Evolutionary conservation across 2,113 vertebrate species (phyloP).

Genomic region (Chroicocephalus ridibundus): DNA sequence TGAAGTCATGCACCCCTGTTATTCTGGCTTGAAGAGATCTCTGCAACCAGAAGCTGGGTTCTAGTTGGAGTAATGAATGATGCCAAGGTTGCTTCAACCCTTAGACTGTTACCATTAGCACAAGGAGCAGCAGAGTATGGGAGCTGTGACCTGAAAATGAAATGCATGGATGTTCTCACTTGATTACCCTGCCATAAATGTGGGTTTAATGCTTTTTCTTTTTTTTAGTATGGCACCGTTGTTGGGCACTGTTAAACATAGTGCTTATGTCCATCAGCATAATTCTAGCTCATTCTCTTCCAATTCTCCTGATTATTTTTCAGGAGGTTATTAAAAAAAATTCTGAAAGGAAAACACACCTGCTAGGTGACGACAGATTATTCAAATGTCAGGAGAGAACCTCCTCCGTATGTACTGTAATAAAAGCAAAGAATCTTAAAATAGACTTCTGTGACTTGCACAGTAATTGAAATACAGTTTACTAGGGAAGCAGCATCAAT

Average conservation of each 20-base stretch:
- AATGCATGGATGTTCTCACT: background rate
- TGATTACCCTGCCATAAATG: background rate
- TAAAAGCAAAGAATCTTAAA: constrained; percentile 37
- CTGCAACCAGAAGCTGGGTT: background rate
- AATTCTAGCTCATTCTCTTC: background rate
- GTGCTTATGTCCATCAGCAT: background rate
- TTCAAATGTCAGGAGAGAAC: constrained; percentile 20
- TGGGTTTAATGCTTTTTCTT: background rate
- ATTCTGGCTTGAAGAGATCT: background rate
- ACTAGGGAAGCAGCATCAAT: background rate
- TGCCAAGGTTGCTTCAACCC: background rate
- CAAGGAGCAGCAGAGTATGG: background rate
- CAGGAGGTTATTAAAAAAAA: background rate
- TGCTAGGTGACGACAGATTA: constrained; percentile 10
- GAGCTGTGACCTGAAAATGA: background rate
- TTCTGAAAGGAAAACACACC: constrained; percentile 35
- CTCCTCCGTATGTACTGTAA: constrained; percentile 1
- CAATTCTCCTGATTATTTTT: background rate
- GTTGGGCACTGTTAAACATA: background rate
- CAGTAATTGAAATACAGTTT: constrained; percentile 6
- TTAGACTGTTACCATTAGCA: background rate
- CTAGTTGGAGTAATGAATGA: background rate
- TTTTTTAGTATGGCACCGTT: background rate
- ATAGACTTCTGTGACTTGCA: constrained; percentile 26
- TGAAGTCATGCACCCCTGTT: fast-evolving